phyloP scores from a whole-genome alignment of 2,797 vertebrate genomes.

The Sebastes paucispinis region DNA sequence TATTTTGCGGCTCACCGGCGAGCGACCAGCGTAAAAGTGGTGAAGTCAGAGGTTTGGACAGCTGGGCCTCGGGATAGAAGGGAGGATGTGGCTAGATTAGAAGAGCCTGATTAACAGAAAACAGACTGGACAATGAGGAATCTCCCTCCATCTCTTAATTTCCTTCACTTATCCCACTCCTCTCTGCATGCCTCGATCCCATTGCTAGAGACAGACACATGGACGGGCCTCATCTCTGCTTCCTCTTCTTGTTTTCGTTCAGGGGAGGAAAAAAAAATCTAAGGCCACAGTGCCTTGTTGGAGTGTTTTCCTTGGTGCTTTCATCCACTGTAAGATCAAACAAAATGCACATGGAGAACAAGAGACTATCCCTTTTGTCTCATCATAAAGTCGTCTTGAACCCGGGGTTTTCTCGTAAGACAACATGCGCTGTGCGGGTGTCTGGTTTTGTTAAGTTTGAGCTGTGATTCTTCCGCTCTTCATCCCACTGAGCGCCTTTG shows the following conservation, averaged over 20 bases:
- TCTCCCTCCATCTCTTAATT: slow-evolving; percentile 34
- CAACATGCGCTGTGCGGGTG: neutral
- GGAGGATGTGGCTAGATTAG: slow-evolving; percentile 58
- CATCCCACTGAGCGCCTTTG: slow-evolving; percentile 20
- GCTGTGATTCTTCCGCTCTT: slow-evolving; percentile 24
- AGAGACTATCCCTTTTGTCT: slow-evolving; percentile 18
- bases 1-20: neutral
- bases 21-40: slow-evolving; percentile 5
- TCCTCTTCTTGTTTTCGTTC: slow-evolving; percentile 44
- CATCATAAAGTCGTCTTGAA: slow-evolving; percentile 18
- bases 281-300: neutral
- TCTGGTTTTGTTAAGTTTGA: slow-evolving; percentile 38
- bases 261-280: neutral
- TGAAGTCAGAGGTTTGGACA: slow-evolving; percentile 76
- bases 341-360: slow-evolving; percentile 21
- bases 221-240: neutral
- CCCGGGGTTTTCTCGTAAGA: slow-evolving; percentile 17
- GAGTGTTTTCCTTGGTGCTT: slow-evolving; percentile 50
- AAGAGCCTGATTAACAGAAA: slow-evolving; percentile 53
- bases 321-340: slow-evolving; percentile 51
- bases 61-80: slow-evolving; percentile 47
- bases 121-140: slow-evolving; percentile 23
- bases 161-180: slow-evolving; percentile 27
- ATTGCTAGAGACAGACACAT: neutral
- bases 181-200: slow-evolving; percentile 3